phyloP scores from a whole-genome alignment of 2,888 invertebrate species.

The Hyposoter didymator region DNA sequence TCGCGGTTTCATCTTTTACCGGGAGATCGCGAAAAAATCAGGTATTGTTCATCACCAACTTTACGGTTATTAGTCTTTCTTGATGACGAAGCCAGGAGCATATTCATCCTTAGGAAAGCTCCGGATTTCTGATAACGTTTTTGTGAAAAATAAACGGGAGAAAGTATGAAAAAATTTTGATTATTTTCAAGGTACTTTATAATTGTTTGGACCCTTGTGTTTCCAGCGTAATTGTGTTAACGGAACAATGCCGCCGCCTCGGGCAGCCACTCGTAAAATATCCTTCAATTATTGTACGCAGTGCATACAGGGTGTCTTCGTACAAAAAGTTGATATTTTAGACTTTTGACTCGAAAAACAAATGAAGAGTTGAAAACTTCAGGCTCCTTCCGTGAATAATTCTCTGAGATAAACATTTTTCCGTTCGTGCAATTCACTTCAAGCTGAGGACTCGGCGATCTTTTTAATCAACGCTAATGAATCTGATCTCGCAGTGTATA shows the following conservation, averaged over 20 bases:
- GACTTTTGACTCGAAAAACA: not conserved
- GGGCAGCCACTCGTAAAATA: not conserved
- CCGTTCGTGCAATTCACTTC: too few species aligned
- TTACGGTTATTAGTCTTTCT: not conserved
- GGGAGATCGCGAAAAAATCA: not conserved
- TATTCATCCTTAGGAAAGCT: not conserved
- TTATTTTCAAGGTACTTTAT: slow-evolving; percentile 11
- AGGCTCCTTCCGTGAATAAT: too few species aligned
- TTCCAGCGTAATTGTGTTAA: not conserved
- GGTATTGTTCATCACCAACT: slow-evolving; percentile 10
- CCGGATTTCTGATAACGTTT: not conserved
- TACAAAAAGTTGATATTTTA: not conserved
- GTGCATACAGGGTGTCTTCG: not conserved
- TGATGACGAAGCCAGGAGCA: not conserved
- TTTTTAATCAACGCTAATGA: too few species aligned
- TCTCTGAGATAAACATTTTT: too few species aligned
- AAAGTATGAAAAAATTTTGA: not conserved
- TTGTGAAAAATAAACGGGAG: not conserved
- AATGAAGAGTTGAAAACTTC: not conserved
- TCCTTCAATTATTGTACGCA: not conserved
- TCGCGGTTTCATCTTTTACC: not conserved
- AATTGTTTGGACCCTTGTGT: not conserved
- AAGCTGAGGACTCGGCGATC: too few species aligned
- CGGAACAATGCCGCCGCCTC: not conserved
- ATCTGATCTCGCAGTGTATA: too few species aligned